Conservation (phyloP, 2,888 invertebrate genomes). For the Brachycybe producta region DNA sequence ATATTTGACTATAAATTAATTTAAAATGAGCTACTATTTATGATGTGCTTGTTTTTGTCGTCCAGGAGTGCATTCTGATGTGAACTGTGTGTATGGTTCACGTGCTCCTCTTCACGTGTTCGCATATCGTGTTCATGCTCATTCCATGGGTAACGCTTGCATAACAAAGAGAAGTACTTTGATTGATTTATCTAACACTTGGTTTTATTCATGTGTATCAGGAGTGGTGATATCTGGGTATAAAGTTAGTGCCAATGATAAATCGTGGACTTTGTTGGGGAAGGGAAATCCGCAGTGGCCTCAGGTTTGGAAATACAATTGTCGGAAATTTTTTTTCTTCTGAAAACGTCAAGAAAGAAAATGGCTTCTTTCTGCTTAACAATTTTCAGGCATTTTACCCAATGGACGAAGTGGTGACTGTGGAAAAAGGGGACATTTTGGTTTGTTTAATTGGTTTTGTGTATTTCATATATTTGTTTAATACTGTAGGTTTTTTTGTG, state of each 20-base stretch:
- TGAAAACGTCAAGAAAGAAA: neutral
- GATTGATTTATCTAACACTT: neutral
- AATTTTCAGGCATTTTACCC: conserved; percentile 42
- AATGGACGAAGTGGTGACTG: conserved; percentile 31
- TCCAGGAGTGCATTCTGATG: conserved; percentile 37
- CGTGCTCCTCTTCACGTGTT: conserved; percentile 37
- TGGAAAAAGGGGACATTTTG: conserved; percentile 38
- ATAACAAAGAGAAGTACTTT: too few species aligned
- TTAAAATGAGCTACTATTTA: neutral
- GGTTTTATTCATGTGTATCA: conserved; percentile 16
- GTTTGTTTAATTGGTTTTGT: conserved; percentile 25
- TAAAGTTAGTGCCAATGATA: conserved; percentile 26
- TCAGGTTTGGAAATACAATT: conserved; percentile 36
- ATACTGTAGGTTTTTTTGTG: conserved; percentile 2
- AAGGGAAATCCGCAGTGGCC: conserved; percentile 49
- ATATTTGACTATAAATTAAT: neutral
- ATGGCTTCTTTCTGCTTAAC: neutral
- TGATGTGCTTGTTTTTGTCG: conserved; percentile 20
- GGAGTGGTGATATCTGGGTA: conserved; percentile 35
- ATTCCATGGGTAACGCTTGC: conserved; percentile 36
- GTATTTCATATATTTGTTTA: neutral
- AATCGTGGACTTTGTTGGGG: conserved; percentile 33
- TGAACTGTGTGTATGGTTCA: conserved; percentile 37
- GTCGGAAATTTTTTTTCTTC: neutral
- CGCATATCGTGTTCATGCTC: conserved; percentile 44